Base-by-base conservation (phyloP, 2,888 invertebrate genomes). In the Philhelius pedissequus region DNA sequence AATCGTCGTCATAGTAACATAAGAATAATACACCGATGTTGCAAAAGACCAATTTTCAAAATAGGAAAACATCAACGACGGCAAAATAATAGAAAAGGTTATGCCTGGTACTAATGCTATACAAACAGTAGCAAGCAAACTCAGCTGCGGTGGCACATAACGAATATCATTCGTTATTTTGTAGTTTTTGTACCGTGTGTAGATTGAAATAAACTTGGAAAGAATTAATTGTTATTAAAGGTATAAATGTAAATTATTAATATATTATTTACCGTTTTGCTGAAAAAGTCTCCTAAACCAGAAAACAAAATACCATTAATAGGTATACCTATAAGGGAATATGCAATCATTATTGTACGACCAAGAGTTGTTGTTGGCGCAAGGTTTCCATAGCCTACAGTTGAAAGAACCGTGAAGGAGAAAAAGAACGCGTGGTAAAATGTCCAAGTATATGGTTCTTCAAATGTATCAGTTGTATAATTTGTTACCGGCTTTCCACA, bases 371-470 rank as follows among this genome's bases (percentile, higher is more conserved):
- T 96, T 0, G 96, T 96, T 0, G 98, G 97, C 0, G 97, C 95
- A 89, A 98, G 92, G 91, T 98, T 97, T 58, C 98, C 98, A 90
- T 97, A 98, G 58, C 97, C 98, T 87, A 98, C 96, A 6, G 97
- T 98, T 89, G 97, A 97, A 89, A 97, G 96, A 64, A 97, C 97
- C 15, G 97, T 97, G 88, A 97, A 96, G 4, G 97, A 96, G 91
- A 97, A 97, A 92, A 97, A 97, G 89, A 97, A 95, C 0, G 97
- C 95, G 91, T 97, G 97, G 91, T 97, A 97, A 91, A 96, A 97
- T 89, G 96, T 96, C 97, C 97, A 98, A 89, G 94, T 94, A 78
- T 93, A 93, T 0, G 94, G 94, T 7, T 92, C 92, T 38, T 94
- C 94, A 8, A 92, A 92, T 68, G 94, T 94, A 81, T 93, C 93